phyloP scores from a whole-genome alignment of 1,140 invertebrate species.

The Habropoda laboriosa region DNA sequence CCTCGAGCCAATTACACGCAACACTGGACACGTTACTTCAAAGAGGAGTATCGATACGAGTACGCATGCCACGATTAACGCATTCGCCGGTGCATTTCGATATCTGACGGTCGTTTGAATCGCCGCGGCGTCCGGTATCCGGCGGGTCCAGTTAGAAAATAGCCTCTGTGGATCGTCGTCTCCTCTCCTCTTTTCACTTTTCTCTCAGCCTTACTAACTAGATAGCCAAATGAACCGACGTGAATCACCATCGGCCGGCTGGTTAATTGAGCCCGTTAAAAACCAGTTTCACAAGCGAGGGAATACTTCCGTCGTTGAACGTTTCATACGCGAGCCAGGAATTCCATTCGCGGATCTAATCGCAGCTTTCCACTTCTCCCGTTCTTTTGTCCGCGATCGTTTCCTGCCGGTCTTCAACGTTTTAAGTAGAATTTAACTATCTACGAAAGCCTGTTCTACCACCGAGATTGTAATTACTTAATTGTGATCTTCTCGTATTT shows the following conservation, averaged over 20 bases:
- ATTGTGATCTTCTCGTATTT: background rate
- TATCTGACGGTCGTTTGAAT: slow-evolving; percentile 5
- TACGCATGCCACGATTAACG: slow-evolving; percentile 7
- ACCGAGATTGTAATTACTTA: background rate
- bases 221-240: slow-evolving; percentile 52
- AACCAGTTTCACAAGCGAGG: slow-evolving; percentile 49
- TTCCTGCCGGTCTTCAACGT: fast-evolving
- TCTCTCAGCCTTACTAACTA: slow-evolving; percentile 30
- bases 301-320: slow-evolving; percentile 17
- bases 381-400: background rate
- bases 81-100: slow-evolving; percentile 3
- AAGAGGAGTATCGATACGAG: background rate
- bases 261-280: slow-evolving; percentile 44
- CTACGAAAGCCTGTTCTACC: background rate
- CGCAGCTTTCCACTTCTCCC: background rate
- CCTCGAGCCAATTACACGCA: background rate
- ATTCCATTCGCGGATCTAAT: background rate
- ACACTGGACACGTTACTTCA: background rate
- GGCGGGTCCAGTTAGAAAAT: slow-evolving; percentile 32
- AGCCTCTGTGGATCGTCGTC: background rate
- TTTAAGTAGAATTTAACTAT: background rate
- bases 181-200: slow-evolving; percentile 28
- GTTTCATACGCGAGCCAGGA: background rate
- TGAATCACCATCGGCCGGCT: slow-evolving; percentile 35
- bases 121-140: slow-evolving; percentile 6